Base-by-base conservation (phyloP, 1,140 invertebrate genomes). In the Colletes latitarsis region DNA sequence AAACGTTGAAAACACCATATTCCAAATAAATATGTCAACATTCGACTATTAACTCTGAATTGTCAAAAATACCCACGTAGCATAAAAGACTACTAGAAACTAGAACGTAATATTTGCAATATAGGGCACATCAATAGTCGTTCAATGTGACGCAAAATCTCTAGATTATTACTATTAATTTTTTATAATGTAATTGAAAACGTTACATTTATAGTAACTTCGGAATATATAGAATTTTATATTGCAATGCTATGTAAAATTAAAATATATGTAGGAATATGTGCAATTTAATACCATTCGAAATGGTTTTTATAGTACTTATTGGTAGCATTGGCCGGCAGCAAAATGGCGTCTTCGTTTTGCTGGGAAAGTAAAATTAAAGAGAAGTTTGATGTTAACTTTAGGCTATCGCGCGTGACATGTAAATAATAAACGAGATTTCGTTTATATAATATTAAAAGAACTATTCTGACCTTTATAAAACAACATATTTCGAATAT, bases 311-410 rank as follows among this genome's bases (percentile, higher is more conserved):
- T 67, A 17, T 62, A 12, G 19, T 17, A 64, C 39, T 64, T 64
- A 73, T 88, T 88, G 81, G 76, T 69, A 75, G 39, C 62, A 83
- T 62, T 87, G 82, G 17, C 78, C 75, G 85, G 79, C 53, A 70
- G 72, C 82, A 91, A 90, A 85, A 90, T 91, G 90, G 90, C 85
- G 86, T 85, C 60, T 60, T 73, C 71, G 58, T 88, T 81, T 76
- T 66, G 17, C 66, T 77, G 82, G 46, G 57, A 62, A 77, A 79
- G 72, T 78, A 71, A 52, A 70, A 79, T 84, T 76, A 66, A 75
- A 74, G 53, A 58, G 82, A 85, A 70, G 77, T 85, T 81, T n/a
- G 58, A 57, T 64, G 67, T 63, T 52, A 79, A 81, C 55, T 66
- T 55, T 19, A 53, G 19, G 57, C 64, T 77, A 21, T 77, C 19